These are phyloP conservation scores for Poecilia wingei DNA, from an alignment of 2,797 vertebrate genomes.

Conservation along the genomic window DNA sequence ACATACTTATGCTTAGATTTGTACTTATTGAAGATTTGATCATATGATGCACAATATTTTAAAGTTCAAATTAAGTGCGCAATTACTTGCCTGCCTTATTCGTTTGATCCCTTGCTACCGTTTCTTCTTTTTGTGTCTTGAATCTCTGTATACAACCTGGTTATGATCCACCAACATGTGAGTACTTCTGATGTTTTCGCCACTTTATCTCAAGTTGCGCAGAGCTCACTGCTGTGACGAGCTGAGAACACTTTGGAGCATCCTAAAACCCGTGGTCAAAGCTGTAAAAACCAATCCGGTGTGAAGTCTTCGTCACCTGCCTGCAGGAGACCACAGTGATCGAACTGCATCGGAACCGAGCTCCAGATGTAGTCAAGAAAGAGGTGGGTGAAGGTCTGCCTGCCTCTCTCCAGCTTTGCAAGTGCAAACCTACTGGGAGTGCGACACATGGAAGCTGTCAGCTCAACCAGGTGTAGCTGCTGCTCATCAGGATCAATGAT, in stretches of 20 bases:
- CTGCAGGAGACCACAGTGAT: background rate
- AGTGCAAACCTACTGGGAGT: background rate
- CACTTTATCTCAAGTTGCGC: background rate
- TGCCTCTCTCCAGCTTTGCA: background rate
- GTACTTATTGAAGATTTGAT: background rate
- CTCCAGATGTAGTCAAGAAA: background rate
- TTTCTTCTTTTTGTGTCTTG: background rate
- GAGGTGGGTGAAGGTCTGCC: background rate
- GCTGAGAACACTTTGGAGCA: background rate
- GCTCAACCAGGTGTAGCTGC: slow-evolving; percentile 7
- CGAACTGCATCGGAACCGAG: background rate
- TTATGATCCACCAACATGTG: background rate
- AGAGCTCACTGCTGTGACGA: background rate
- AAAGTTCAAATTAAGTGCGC: background rate
- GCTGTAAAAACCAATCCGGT: background rate
- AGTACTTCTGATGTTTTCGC: background rate
- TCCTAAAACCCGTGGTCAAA: background rate
- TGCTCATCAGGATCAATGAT: slow-evolving; percentile 12
- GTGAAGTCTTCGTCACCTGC: background rate
- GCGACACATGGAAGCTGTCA: background rate
- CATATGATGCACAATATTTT: background rate
- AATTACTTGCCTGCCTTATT: background rate
- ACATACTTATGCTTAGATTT: background rate
- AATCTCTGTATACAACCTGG: background rate
- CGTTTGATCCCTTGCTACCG: background rate